Base-by-base conservation (phyloP, 2,888 invertebrate genomes). In the Phorcus lineatus region DNA sequence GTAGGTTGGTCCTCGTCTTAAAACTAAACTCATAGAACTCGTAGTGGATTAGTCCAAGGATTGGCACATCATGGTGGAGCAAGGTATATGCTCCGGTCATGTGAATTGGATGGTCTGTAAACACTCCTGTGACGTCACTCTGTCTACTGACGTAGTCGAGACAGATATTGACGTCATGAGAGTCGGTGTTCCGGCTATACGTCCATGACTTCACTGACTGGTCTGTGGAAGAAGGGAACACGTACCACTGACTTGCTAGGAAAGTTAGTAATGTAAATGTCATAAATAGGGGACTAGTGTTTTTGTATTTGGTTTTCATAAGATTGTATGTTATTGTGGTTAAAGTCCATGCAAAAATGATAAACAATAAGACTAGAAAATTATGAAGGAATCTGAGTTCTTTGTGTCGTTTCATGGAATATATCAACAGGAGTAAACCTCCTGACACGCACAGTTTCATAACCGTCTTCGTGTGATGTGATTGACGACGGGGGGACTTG, bases 351-450 rank as follows among this genome's bases (percentile, higher is more conserved):
- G 80, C 80, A 80, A 81, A 83, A 7, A 87, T 78, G 6, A 89
- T 83, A 24, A 87, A 85, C 75, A 89, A 66, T 36, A 90, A 79
- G 13, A 89, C 86, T 31, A 90, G 79, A 22, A 81, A 78, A 78
- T 90, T 88, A 55, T 90, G 89, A 54, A 90, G 22, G 66, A 91
- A 90, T 9, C 91, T 76, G 2, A 86, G 57, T 84, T 91, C 91
- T 77, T 90, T 91, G 79, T 91, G 90, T 6, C 85, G 85, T 75
- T 86, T 86, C 16, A 79, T 62, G 40, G 88, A 87, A 82, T 89
- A 90, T 13, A 86, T 55, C 9, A 83, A 62, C 62, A 89, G 79
- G 17, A 88, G 80, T 6, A 83, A 47, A 17, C 81, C 74, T 36
- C 84, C 75, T 3, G 80, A 75, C 6, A 57, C 36, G 16, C 28